Conservation (phyloP, 2,797 vertebrate species). For the Rachycentron canadum region DNA sequence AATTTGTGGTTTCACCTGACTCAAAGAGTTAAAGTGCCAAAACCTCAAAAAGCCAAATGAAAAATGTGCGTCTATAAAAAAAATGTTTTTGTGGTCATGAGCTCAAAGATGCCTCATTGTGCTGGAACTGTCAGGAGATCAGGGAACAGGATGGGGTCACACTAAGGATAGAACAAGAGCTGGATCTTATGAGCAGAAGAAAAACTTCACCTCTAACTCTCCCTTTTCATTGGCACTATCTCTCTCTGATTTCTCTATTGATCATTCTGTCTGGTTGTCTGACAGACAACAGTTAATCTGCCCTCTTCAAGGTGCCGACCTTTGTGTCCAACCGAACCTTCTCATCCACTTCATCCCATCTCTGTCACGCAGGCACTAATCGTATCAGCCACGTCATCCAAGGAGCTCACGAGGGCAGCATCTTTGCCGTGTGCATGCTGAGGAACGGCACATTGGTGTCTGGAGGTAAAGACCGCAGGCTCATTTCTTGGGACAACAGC, state of each 20-base stretch:
- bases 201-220: background rate
- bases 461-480: slow-evolving; percentile 95
- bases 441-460: slow-evolving; percentile 95
- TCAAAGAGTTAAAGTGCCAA: background rate
- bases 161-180: slow-evolving; percentile 7
- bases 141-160: slow-evolving; percentile 2
- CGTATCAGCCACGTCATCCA: slow-evolving; percentile 94
- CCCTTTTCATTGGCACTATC: slow-evolving; percentile 15
- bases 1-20: slow-evolving; percentile 7
- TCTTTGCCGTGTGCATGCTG: slow-evolving; percentile 97
- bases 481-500: slow-evolving; percentile 95
- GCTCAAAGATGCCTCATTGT: slow-evolving; percentile 23
- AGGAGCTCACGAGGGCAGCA: slow-evolving; percentile 96
- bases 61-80: background rate
- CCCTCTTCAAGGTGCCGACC: slow-evolving; percentile 33
- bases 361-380: slow-evolving; percentile 90
- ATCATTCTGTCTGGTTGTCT: slow-evolving; percentile 48
- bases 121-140: slow-evolving; percentile 25
- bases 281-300: slow-evolving; percentile 32
- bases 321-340: slow-evolving; percentile 40
- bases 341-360: slow-evolving; percentile 51
- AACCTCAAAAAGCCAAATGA: background rate
- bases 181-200: background rate
- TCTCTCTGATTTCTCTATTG: slow-evolving; percentile 30
- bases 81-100: slow-evolving; percentile 20